Conservation (phyloP, 2,888 invertebrate species). For the Osmoderma eremita region DNA sequence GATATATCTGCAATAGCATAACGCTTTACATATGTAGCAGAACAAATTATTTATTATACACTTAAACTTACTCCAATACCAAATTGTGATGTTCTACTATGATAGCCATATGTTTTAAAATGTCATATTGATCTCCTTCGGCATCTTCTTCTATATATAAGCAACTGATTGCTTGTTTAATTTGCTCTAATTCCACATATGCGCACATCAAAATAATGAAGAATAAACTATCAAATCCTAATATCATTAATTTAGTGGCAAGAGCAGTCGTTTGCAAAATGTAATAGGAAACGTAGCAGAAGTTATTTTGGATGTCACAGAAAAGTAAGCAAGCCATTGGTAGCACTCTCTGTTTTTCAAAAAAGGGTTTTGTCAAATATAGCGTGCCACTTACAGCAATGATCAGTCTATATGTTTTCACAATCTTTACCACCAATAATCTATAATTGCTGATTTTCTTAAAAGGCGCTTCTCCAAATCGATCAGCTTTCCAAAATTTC, state of each 20-base stretch:
- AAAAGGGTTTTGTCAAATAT: constrained; percentile 6
- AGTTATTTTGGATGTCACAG: neutral
- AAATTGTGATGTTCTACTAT: constrained; percentile 19
- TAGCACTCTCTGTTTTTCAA: constrained; percentile 6
- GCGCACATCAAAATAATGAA: neutral
- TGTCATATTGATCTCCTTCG: neutral
- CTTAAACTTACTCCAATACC: constrained; percentile 11
- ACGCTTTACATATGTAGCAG: too few species aligned
- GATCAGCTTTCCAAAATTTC: neutral
- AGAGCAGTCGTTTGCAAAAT: neutral
- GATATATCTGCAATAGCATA: neutral
- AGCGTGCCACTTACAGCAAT: neutral
- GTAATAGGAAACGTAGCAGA: constrained; percentile 6
- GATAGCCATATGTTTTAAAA: neutral
- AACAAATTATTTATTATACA: neutral
- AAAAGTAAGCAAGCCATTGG: neutral
- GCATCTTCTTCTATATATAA: neutral
- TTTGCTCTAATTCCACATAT: constrained; percentile 15
- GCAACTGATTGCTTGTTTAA: neutral
- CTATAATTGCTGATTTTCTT: neutral
- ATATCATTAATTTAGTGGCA: neutral
- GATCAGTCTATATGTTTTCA: neutral
- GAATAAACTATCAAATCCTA: constrained; percentile 5
- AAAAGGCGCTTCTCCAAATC: neutral
- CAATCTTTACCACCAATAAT: neutral